Percentiles rank a stretch among this genome's conserved stretches.
Conservation (phyloP, 2,113 vertebrate species). For the Cygnus buccinator region DNA sequence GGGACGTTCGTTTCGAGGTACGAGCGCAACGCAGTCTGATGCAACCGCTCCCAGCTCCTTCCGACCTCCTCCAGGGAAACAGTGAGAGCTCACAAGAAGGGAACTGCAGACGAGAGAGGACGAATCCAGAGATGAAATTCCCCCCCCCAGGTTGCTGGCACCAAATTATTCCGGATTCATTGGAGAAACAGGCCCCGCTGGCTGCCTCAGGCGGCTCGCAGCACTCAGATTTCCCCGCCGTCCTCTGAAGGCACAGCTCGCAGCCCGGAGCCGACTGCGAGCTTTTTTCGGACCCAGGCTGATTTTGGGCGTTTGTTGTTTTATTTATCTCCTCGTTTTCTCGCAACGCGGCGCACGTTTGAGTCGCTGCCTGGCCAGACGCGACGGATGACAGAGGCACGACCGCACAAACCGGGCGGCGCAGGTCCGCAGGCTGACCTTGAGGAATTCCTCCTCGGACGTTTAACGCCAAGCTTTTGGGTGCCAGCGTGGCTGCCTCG, state of each 20-base stretch:
- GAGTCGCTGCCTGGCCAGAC: not conserved
- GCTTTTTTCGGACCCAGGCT: not conserved
- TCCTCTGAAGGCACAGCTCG: conserved; percentile 31
- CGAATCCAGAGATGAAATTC: conserved; percentile 34
- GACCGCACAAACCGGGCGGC: not conserved
- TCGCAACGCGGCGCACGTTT: not conserved
- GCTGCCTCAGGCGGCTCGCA: conserved; percentile 28
- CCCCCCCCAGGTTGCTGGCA: not conserved
- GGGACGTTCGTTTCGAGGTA: conserved; percentile 23
- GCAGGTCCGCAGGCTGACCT: not conserved
- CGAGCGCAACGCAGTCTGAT: conserved; percentile 9
- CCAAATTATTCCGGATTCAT: conserved; percentile 29
- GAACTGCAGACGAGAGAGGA: not conserved
- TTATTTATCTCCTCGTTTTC: not conserved
- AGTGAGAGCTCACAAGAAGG: not conserved
- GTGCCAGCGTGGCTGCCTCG: not conserved
- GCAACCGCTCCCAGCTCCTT: conserved; percentile 9
- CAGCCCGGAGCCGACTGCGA: not conserved
- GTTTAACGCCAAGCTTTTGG: not conserved
- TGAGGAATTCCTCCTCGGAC: not conserved
- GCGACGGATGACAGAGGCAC: rapidly evolving
- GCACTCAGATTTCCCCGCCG: conserved; percentile 13
- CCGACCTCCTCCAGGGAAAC: conserved; percentile 23
- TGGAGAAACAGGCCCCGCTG: conserved; percentile 48
- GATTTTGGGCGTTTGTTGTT: not conserved